Conservation (phyloP, 2,888 invertebrate species). For the Hedychridium roseum region DNA sequence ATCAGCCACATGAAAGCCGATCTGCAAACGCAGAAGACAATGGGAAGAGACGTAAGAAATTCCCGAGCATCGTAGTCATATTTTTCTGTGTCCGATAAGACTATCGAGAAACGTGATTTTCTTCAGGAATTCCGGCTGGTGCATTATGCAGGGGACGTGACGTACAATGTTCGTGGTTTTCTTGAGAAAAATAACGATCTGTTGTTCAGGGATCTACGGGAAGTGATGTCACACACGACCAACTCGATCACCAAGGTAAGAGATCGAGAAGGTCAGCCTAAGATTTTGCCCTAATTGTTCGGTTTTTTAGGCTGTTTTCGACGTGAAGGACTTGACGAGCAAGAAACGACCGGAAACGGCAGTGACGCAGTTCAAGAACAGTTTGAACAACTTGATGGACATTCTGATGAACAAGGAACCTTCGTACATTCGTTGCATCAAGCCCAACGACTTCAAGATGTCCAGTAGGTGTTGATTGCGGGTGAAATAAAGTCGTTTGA, state of each 20-base stretch:
- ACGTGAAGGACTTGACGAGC: constrained; percentile 72
- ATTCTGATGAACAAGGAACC: constrained; percentile 94
- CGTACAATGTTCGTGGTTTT: constrained; percentile 86
- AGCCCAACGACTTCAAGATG: constrained; percentile 87
- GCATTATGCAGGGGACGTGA: constrained; percentile 94
- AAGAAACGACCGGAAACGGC: constrained; percentile 91
- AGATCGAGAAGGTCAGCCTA: too few relatives aligned
- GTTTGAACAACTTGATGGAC: constrained; percentile 85
- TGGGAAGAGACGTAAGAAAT: constrained; percentile 79
- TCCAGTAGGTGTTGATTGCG: constrained; percentile 69
- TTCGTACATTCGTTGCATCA: constrained; percentile 92
- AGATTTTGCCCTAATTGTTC: too few relatives aligned
- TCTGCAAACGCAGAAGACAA: constrained; percentile 80
- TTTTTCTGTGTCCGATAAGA: constrained; percentile 1
- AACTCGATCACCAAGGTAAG: constrained; percentile 71
- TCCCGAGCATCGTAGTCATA: constrained; percentile 2
- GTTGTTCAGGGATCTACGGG: constrained; percentile 86
- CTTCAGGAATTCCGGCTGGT: constrained; percentile 84
- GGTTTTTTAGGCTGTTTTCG: constrained; percentile 67
- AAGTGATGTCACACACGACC: constrained; percentile 78
- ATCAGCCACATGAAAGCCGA: constrained; percentile 83
- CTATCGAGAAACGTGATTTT: constrained; percentile 26
- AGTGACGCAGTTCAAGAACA: constrained; percentile 88
- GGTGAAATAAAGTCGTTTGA: too few relatives aligned
- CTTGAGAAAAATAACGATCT: constrained; percentile 94